A percentile compares a stretch with the other conserved stretches of the same genome.
phyloP scores from a whole-genome alignment of 1,140 invertebrate species.

The Papilio glaucus region DNA sequence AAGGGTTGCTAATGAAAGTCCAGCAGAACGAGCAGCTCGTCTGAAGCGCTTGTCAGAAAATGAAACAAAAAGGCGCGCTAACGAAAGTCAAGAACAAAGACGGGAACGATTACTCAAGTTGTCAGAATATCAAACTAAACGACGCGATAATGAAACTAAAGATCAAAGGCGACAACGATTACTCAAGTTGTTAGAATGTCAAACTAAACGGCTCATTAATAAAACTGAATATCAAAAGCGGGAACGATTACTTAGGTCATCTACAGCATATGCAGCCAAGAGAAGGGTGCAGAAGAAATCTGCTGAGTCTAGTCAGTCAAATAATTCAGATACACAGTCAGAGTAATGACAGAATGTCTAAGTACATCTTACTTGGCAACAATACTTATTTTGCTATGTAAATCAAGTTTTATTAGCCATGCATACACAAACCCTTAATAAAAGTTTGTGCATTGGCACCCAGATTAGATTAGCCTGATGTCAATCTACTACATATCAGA shows the following conservation, averaged over 20 bases:
- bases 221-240: constrained; percentile 83
- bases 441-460: too few species aligned
- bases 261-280: constrained; percentile 76
- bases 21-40: constrained; percentile 80
- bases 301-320: not conserved
- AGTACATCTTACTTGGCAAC: not conserved
- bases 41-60: constrained; percentile 80
- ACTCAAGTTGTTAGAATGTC: constrained; percentile 83
- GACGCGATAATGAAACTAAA: constrained; percentile 79
- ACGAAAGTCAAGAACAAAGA: constrained; percentile 83
- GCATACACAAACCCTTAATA: not conserved
- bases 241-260: constrained; percentile 81
- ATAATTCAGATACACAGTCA: not conserved
- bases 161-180: constrained; percentile 81
- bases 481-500: too few species aligned
- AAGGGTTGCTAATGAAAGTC: constrained; percentile 83
- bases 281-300: constrained; percentile 68
- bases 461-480: too few species aligned
- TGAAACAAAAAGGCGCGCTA: constrained; percentile 80
- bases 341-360: not conserved
- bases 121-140: constrained; percentile 74
- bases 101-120: constrained; percentile 74
- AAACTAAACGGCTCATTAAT: constrained; percentile 77
- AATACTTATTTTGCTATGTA: not conserved
- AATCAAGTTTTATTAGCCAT: not conserved